These are phyloP conservation scores for Rhea americana DNA, from an alignment of 2,113 vertebrate genomes.

Conservation along the genomic window DNA sequence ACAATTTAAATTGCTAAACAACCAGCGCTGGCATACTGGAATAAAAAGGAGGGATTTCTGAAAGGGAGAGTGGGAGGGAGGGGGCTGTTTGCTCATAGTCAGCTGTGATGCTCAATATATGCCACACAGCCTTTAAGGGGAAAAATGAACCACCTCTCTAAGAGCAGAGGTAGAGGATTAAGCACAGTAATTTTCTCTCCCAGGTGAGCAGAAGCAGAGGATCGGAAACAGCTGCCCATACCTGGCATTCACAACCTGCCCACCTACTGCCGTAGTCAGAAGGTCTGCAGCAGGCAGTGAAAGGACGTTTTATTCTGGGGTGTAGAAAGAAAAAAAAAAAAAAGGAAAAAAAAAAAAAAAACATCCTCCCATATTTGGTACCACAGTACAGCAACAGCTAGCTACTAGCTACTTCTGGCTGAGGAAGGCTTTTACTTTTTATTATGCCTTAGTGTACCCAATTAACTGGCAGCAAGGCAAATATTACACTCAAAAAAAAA, in stretches of 20 bases:
- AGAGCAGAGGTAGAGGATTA: neutral
- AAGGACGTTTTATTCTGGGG: accelerated
- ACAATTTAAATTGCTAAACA: neutral
- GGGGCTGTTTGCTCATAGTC: neutral
- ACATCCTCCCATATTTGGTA: too few relatives aligned
- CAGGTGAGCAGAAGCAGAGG: neutral
- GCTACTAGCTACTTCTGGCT: neutral
- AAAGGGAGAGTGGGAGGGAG: too few relatives aligned
- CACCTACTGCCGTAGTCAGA: neutral
- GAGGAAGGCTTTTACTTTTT: neutral
- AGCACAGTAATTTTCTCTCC: neutral
- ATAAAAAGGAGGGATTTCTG: neutral
- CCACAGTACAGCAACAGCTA: accelerated
- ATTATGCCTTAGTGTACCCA: neutral
- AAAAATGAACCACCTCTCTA: neutral
- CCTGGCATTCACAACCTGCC: neutral
- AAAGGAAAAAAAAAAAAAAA: neutral
- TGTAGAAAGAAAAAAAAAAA: neutral
- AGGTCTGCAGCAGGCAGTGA: neutral
- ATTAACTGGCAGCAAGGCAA: neutral
- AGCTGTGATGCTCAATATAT: too few relatives aligned
- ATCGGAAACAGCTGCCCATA: neutral
- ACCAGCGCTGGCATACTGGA: neutral
- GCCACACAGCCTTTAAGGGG: neutral
- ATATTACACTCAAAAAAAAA: neutral